phyloP scores from a whole-genome alignment of 2,888 invertebrate genomes.

The Tetrapedia diversipes region DNA sequence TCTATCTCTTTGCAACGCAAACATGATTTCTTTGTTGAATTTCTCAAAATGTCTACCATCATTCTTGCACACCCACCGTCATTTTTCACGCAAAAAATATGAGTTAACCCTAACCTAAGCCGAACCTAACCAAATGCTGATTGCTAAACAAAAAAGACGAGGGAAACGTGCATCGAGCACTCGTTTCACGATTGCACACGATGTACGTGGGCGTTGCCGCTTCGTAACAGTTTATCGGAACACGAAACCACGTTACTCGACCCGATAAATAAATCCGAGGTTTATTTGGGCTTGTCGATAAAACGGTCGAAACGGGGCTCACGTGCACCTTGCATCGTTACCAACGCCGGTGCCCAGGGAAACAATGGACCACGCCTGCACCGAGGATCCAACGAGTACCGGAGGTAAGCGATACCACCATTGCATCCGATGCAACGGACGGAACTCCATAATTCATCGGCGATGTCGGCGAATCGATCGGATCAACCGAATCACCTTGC shows the following conservation, averaged over 20 bases:
- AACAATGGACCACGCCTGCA: slow-evolving; percentile 39
- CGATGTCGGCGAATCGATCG: slow-evolving; percentile 16
- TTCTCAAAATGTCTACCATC: too few relatives aligned
- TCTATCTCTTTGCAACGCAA: too few relatives aligned
- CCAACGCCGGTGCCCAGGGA: slow-evolving; percentile 6
- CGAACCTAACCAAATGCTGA: slow-evolving; percentile 24
- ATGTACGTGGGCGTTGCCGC: slow-evolving; percentile 67
- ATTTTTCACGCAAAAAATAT: too few relatives aligned
- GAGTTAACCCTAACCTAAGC: too few relatives aligned
- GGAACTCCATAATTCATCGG: slow-evolving; percentile 31
- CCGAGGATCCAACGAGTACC: too few relatives aligned
- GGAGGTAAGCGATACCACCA: neutral
- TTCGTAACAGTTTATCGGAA: slow-evolving; percentile 70
- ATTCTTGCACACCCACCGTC: too few relatives aligned
- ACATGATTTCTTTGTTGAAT: too few relatives aligned
- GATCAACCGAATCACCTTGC: neutral
- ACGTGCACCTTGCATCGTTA: slow-evolving; percentile 48
- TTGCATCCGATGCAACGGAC: slow-evolving; percentile 7
- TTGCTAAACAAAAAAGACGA: neutral
- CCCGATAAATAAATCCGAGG: slow-evolving; percentile 71
- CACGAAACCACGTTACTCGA: slow-evolving; percentile 66
- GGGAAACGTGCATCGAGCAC: slow-evolving; percentile 25
- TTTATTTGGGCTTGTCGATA: slow-evolving; percentile 66
- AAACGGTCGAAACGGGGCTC: slow-evolving; percentile 39
- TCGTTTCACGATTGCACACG: slow-evolving; percentile 33